Base-by-base conservation (phyloP, 2,113 vertebrate species). In the Scatophagus argus region DNA sequence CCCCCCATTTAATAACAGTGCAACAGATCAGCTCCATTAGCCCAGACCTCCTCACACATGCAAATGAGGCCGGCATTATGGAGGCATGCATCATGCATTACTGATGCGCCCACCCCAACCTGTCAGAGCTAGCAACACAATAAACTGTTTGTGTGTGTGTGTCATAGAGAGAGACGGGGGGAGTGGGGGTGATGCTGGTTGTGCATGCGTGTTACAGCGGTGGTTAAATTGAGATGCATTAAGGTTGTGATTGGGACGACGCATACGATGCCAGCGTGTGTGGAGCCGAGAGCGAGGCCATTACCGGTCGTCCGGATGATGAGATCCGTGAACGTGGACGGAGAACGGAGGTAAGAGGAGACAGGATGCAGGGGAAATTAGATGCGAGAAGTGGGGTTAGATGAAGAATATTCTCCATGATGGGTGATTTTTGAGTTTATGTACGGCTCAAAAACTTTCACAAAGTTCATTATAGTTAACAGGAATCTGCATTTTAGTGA, bases 11-110 rank as follows among this genome's bases (percentile, higher is more conserved):
- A 92, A 90, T 90, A 91, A 89, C 80, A 88, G 78, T 81, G 46
- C 71, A 63, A 84, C 87, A 87, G 89, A 90, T 92, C 89, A 87
- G 87, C 88, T 88, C 89, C 89, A 91, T 90, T 89, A 91, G 86
- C 65, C 81, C 76, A 60, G 80, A 89, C 89, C 86, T 87, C 82
- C 89, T 92, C 92, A 91, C 92, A 86, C 87, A 91, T 90, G 91
- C 89, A 91, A 86, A 93, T 91, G 89, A 91, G 80, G 67, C 59
- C 56, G 34, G 52, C 65, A 66, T 86, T 77, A 85, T 87, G 77
- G 86, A 83, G 83, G 77, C 89, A 77, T 70, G 70, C 78, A 70
- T 76, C 82, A 87, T 51, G 63, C 85, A 87, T 89, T 81, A 82
- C 81, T 76, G 78, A 88, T 83, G 87, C 64, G 41, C 56, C 77